Percentiles rank a stretch among this genome's conserved stretches.
phyloP scores from a whole-genome alignment of 2,113 vertebrate genomes.

The Aythya baeri region DNA sequence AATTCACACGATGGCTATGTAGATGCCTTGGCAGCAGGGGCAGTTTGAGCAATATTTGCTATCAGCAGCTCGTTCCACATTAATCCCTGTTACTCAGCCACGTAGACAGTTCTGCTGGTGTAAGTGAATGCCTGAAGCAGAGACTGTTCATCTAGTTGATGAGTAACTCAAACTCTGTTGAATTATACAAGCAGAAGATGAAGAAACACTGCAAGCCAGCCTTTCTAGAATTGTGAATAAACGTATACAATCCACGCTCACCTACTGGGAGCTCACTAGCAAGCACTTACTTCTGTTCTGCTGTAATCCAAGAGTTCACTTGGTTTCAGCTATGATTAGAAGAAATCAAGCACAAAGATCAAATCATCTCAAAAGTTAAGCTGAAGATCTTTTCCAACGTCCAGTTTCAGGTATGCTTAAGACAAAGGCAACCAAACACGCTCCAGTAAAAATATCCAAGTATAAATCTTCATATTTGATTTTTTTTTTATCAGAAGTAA shows the following conservation, averaged over 20 bases:
- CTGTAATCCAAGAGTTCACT: not conserved
- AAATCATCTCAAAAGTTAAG: not conserved
- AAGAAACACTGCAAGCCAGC: slow-evolving; percentile 2
- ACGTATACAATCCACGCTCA: not conserved
- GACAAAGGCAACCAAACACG: not conserved
- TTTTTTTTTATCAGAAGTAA: not conserved
- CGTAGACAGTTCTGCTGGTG: fast-evolving
- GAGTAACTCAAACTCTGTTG: not conserved
- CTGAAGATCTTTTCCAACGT: not conserved
- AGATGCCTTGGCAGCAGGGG: not conserved
- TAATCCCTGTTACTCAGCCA: not conserved
- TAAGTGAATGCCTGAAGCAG: slow-evolving; percentile 8
- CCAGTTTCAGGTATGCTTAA: not conserved
- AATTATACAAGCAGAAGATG: slow-evolving; percentile 31
- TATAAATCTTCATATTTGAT: not conserved
- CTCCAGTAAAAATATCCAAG: not conserved
- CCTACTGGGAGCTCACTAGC: not conserved
- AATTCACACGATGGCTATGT: not conserved
- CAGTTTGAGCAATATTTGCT: not conserved
- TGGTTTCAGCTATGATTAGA: not conserved
- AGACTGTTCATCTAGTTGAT: not conserved
- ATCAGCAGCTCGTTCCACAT: not conserved
- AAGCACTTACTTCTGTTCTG: not conserved
- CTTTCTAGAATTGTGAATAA: not conserved
- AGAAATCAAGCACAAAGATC: not conserved